phyloP scores from a whole-genome alignment of 2,888 invertebrate genomes.

The Nezara viridula region DNA sequence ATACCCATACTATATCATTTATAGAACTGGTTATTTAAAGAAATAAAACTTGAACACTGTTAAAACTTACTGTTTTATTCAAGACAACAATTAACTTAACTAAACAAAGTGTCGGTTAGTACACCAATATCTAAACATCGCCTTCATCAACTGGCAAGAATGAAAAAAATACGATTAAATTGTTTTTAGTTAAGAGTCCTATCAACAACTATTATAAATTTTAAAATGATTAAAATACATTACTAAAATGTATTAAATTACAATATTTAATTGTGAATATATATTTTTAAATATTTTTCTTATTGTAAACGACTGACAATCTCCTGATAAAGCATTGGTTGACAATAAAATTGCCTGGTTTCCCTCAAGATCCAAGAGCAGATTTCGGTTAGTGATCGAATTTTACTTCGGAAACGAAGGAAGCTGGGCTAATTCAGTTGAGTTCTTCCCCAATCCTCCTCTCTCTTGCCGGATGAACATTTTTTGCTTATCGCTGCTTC shows the following conservation, averaged over 20 bases:
- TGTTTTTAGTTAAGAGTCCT: too few relatives aligned
- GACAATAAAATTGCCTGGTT: neutral
- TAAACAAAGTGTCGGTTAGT: too few relatives aligned
- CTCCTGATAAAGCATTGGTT: neutral
- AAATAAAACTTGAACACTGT: too few relatives aligned
- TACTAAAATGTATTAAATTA: neutral
- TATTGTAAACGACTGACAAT: neutral
- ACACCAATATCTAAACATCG: too few relatives aligned
- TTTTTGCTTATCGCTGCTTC: neutral
- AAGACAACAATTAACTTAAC: too few relatives aligned
- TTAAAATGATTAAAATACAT: too few relatives aligned
- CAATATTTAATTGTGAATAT: neutral
- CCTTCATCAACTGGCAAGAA: too few relatives aligned
- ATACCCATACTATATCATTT: too few relatives aligned
- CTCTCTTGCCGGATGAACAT: neutral
- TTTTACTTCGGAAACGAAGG: slow-evolving; percentile 8
- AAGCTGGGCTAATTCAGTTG: neutral
- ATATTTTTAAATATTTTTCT: neutral
- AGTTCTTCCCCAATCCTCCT: neutral
- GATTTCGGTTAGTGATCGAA: slow-evolving; percentile 5
- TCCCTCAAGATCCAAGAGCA: neutral
- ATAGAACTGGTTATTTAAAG: too few relatives aligned
- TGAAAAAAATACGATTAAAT: too few relatives aligned
- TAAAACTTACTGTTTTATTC: too few relatives aligned
- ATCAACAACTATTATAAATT: too few relatives aligned